Base-by-base conservation (phyloP, 92 coral and sea anemone species). In the Desmophyllum pertusum region DNA sequence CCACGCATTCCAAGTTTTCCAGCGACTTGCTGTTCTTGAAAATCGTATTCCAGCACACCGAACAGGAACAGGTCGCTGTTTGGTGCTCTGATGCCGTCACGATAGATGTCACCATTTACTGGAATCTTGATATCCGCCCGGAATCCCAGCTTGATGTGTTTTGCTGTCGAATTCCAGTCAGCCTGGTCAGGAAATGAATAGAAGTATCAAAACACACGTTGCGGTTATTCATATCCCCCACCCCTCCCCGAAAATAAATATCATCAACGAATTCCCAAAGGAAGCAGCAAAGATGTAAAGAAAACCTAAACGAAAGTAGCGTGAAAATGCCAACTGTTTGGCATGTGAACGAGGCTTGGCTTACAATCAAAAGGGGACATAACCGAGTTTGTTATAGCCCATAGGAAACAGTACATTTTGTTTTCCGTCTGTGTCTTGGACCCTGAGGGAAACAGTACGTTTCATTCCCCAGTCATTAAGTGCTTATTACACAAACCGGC, bases 1-100 rank as follows among this genome's bases (percentile, higher is more conserved):
- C 98, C 98, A 14, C 91, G 84, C 93, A 96, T 91, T 76, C 93
- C 94, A 67, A 96, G 82, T 62, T 93, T 87, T n/a, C 98, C 98
- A 1, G 90, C 84, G 46, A 96, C 93, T 31, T 39, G 75, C 0
- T 84, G 88, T 63, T 92, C 55, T 37, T 19, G 63, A 35, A 90
- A 76, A 52, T 96, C 98, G 79, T 90, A 96, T 53, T 96, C 98
- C 29, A 96, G 70, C 65, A 83, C 88, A 23, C 98, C 98, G 10
- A 93, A 90, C 51, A 96, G 89, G 75, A 88, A 89, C 63, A 95
- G 81, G 31, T 94, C 98, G 33, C 90, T 93, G 5, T 92, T 86
- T 15, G 98, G 98, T 4, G 89, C 92, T 39, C 85, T 71, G 74
- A 95, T 90, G 0, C 98, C 98, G 80, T 95, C 98, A 6, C 98